These are phyloP conservation scores for Turdus rufiventris DNA, from an alignment of 2,113 vertebrate species.

Conservation along the genomic window DNA sequence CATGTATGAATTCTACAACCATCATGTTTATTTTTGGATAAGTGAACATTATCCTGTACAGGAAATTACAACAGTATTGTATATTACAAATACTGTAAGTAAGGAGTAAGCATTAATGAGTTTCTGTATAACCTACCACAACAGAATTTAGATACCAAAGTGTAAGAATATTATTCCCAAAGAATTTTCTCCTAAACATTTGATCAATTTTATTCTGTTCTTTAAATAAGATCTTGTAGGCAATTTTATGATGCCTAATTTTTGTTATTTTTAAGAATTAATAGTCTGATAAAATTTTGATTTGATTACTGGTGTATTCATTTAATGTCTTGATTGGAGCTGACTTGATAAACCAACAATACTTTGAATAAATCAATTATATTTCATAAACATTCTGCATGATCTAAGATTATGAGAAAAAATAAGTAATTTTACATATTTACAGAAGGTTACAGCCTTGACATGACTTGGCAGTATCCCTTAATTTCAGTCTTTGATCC, in stretches of 20 bases:
- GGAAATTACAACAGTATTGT: background rate
- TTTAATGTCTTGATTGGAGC: background rate
- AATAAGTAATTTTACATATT: background rate
- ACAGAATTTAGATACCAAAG: background rate
- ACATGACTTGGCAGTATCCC: background rate
- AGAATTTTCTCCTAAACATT: background rate
- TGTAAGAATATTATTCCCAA: background rate
- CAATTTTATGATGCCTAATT: background rate
- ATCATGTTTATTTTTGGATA: background rate
- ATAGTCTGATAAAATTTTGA: background rate
- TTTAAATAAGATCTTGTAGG: background rate
- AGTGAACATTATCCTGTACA: background rate
- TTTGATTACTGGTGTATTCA: background rate
- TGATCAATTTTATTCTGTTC: background rate
- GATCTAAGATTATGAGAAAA: background rate
- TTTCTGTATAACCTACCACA: background rate
- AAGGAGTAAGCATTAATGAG: background rate
- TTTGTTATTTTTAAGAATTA: background rate
- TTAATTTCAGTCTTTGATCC: background rate
- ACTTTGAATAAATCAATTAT: background rate
- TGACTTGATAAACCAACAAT: background rate
- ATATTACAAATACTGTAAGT: background rate
- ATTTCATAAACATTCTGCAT: background rate
- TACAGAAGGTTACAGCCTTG: background rate
- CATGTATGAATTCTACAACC: background rate